Base-by-base conservation (phyloP, 2,113 vertebrate species). In the Isurus oxyrinchus region DNA sequence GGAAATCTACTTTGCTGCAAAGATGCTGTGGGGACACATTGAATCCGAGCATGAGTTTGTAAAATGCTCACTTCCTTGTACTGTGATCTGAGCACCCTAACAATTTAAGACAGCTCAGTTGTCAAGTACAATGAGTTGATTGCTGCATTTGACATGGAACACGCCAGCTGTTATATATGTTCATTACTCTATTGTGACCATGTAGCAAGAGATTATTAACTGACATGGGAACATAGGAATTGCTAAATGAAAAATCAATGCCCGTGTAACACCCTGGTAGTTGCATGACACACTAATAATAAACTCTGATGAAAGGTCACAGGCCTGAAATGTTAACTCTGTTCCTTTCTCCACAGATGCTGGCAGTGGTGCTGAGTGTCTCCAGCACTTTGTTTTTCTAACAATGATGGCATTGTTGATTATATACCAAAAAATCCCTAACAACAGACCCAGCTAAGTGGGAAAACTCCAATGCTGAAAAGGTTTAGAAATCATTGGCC, bases 181-280 rank as follows among this genome's bases (percentile, higher is more conserved):
- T 63, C 90, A 23, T 94, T 63, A 23, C 90, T 94, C 59, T 7
- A 63, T 63, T 63, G 59, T 94, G 90, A 66, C 59, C 59, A 63
- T 40, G 1, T 61, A 59, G n/a, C 57, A 40, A 21, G n/a, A 40
- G 90, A 40, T 16, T 21, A 94, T 63, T 44, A 94, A 94, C 59
- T 94, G 59, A 94, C 90, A 94, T 63, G 59, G 90, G 61, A 94
- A 94, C 11, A 25, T 90, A 14, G 49, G 87, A 59, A 90, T 53
- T 40, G n/a, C 90, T 63, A 7, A 19, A 40, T 2, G 19, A 63
- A 63, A 10, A 94, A 40, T 1, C 90, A 94, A 66, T 7, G 57
- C 66, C 59, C 59, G 40, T 94, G 59, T 31, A 21, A 40, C n/a
- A 21, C 66, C 90, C 57, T 94, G 90, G 59, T 23, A 11, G n/a